These are phyloP conservation scores for Rhea americana DNA, from an alignment of 2,113 vertebrate genomes.

Conservation along the genomic window DNA sequence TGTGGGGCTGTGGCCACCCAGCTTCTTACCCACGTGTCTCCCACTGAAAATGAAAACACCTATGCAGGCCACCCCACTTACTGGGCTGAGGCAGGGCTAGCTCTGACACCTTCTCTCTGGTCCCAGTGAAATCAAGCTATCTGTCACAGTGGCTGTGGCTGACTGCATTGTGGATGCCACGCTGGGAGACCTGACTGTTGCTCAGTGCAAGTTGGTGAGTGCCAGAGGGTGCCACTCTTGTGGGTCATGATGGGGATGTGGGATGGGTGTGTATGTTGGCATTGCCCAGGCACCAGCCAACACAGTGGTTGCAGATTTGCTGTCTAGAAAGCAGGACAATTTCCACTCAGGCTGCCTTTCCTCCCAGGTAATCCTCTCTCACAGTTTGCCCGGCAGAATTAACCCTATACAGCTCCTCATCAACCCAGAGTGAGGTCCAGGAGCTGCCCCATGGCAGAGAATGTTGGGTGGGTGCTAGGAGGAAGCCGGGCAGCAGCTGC, in stretches of 20 bases:
- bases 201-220: constrained; percentile 85
- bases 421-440: not conserved
- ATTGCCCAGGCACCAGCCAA: accelerated
- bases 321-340: not conserved
- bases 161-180: constrained; percentile 82
- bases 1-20: not conserved
- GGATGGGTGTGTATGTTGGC: no score
- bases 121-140: constrained; percentile 83
- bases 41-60: no score
- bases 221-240: not conserved
- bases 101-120: not conserved
- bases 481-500: no score
- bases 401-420: not conserved
- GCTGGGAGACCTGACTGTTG: constrained; percentile 76
- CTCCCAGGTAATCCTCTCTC: not conserved
- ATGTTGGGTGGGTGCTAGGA: not conserved
- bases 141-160: constrained; percentile 77
- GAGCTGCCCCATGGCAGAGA: not conserved
- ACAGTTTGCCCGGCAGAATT: not conserved
- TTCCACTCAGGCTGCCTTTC: not conserved
- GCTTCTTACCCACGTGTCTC: not conserved
- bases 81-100: not conserved
- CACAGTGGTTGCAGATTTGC: accelerated
- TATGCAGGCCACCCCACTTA: no score
- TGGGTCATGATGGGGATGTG: accelerated